Percentiles rank a stretch among this genome's conserved stretches.
These are phyloP conservation scores for Ooceraea biroi DNA, from an alignment of 1,140 invertebrate genomes.

Conservation along the genomic window DNA sequence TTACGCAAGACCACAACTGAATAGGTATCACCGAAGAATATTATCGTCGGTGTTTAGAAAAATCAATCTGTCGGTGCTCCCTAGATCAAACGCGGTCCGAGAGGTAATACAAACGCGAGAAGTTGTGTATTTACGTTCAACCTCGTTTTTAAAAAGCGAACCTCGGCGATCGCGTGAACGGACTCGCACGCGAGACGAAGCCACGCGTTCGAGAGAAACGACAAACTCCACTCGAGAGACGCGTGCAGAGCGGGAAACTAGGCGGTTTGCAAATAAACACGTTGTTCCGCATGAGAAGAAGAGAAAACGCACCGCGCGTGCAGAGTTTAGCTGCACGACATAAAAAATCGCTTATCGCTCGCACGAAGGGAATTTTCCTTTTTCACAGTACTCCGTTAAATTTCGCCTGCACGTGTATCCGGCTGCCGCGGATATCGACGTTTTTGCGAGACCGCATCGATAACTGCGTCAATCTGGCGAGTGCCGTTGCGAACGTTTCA, in stretches of 20 bases:
- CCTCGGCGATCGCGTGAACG: not conserved
- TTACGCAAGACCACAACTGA: not conserved
- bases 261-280: conserved; percentile 56
- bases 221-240: conserved; percentile 23
- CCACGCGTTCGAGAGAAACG: not conserved
- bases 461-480: not conserved
- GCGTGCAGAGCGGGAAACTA: conserved; percentile 24
- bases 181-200: not conserved
- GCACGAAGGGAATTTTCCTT: conserved; percentile 23
- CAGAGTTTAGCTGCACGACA: not conserved
- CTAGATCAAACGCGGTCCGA: not conserved
- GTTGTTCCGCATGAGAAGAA: conserved; percentile 50
- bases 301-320: conserved; percentile 29
- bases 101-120: too few relatives aligned
- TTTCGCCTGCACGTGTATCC: not conserved
- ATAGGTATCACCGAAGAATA: too few relatives aligned
- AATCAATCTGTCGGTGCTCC: not conserved
- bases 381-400: too few relatives aligned
- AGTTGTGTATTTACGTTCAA: too few relatives aligned
- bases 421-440: too few relatives aligned
- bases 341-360: conserved; percentile 22
- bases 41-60: not conserved
- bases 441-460: not conserved
- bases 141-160: not conserved
- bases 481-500: not conserved